A percentile compares a stretch with the other conserved stretches of the same genome.
These are phyloP conservation scores for Dufourea novaeangliae DNA, from an alignment of 1,140 invertebrate genomes.

Conservation along the genomic window DNA sequence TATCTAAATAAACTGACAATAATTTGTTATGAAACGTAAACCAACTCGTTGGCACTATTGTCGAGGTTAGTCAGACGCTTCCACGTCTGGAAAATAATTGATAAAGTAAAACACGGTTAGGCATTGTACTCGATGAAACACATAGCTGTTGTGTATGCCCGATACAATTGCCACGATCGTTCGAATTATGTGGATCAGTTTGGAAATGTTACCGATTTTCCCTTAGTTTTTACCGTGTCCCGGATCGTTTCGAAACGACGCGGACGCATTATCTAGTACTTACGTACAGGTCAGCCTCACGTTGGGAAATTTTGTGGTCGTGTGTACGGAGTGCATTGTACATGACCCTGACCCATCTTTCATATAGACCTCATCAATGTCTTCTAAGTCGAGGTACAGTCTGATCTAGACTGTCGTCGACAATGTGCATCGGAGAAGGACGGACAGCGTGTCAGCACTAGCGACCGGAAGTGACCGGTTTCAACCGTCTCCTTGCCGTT, in stretches of 20 bases:
- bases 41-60: too few species aligned
- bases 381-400: constrained; percentile 72
- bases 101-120: too few species aligned
- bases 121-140: too few species aligned
- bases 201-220: neutral
- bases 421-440: constrained; percentile 43
- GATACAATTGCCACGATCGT: neutral
- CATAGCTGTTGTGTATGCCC: too few species aligned
- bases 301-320: constrained; percentile 60
- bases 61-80: too few species aligned
- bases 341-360: constrained; percentile 75
- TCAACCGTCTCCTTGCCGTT: constrained; percentile 34
- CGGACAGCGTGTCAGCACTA: constrained; percentile 33
- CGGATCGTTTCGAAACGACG: neutral
- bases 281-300: constrained; percentile 11
- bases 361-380: constrained; percentile 72
- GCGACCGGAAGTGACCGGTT: constrained; percentile 57
- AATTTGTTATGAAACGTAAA: too few species aligned
- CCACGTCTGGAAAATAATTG: neutral
- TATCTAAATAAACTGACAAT: too few species aligned
- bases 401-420: constrained; percentile 54
- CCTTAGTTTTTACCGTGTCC: neutral
- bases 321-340: constrained; percentile 69
- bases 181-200: too few species aligned
- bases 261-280: neutral